A percentile compares a stretch with the other conserved stretches of the same genome.
These are phyloP conservation scores for Ligdia adustata DNA, from an alignment of 2,888 invertebrate species.

Conservation along the genomic window DNA sequence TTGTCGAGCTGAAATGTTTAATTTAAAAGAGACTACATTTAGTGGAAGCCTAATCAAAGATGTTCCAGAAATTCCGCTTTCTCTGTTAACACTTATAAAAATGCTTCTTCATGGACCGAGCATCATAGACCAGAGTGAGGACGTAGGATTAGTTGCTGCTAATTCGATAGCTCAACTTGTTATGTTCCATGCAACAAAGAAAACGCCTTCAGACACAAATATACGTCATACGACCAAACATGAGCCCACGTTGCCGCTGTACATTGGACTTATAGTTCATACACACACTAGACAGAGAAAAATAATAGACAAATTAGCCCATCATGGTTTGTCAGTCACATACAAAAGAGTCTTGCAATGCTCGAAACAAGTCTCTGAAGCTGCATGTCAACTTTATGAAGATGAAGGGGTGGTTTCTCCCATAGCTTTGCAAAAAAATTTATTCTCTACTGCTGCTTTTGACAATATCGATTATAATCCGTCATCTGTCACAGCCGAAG, in stretches of 20 bases:
- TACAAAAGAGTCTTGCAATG: constrained; percentile 16
- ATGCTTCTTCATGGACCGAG: too few relatives aligned
- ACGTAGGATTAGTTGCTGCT: constrained; percentile 14
- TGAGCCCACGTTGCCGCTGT: too few relatives aligned
- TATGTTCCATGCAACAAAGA: constrained; percentile 14
- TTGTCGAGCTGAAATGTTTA: too few relatives aligned
- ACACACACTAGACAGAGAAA: too few relatives aligned
- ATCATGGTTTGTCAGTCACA: constrained; percentile 11
- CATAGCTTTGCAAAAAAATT: constrained; percentile 9
- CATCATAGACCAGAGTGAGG: too few relatives aligned
- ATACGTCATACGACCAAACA: too few relatives aligned
- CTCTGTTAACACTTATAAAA: too few relatives aligned
- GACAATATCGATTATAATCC: constrained; percentile 20
- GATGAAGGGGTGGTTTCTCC: constrained; percentile 22
- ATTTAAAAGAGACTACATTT: too few relatives aligned
- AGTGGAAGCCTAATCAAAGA: too few relatives aligned
- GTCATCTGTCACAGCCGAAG: constrained; percentile 19
- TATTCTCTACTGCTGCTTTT: constrained; percentile 15
- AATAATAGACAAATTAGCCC: constrained; percentile 12
- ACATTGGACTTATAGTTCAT: too few relatives aligned
- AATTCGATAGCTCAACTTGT: constrained; percentile 13
- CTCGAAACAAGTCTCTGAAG: constrained; percentile 17
- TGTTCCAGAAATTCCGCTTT: too few relatives aligned
- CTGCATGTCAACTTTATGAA: too few relatives aligned
- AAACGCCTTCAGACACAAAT: constrained; percentile 8